Conservation (phyloP, 2,888 invertebrate species). For the Andrena fulva region DNA sequence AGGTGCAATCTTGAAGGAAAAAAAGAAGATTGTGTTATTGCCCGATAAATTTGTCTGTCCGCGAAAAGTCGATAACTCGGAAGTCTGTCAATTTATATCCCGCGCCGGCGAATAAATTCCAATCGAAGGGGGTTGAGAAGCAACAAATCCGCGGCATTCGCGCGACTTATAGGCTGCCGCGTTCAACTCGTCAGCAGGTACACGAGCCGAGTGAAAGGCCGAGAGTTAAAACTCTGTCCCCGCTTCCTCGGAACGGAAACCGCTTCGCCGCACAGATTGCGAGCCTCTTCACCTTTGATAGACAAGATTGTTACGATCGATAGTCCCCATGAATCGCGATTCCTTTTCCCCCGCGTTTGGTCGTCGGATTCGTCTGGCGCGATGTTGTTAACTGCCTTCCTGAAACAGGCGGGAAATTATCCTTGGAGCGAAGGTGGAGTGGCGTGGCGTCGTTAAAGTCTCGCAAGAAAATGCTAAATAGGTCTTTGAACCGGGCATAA, state of each 20-base stretch:
- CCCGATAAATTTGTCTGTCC: not conserved
- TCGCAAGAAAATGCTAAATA: conserved; percentile 71
- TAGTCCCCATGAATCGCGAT: conserved; percentile 41
- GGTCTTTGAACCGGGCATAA: conserved; percentile 71
- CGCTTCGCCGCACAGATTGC: conserved; percentile 30
- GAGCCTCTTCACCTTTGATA: conserved; percentile 19
- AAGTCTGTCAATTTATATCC: not conserved
- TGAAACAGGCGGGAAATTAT: conserved; percentile 50
- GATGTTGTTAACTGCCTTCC: conserved; percentile 51
- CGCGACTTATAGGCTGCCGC: not conserved
- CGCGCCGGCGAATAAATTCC: not conserved
- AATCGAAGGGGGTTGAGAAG: not conserved
- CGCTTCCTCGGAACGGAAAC: conserved; percentile 25
- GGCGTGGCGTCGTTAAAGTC: conserved; percentile 66
- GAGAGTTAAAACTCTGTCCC: conserved; percentile 32
- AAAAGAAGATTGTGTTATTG: too few species aligned
- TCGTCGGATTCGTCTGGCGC: conserved; percentile 35
- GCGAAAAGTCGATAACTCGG: not conserved
- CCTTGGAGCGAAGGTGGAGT: conserved; percentile 49
- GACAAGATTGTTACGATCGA: conserved; percentile 57
- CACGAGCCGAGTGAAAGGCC: conserved; percentile 35
- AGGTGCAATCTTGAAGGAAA: too few species aligned
- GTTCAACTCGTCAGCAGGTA: conserved; percentile 1
- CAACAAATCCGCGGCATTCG: not conserved
- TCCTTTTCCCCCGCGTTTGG: not conserved